Conservation (phyloP, 2,113 vertebrate genomes). For the Danionella cerebrum region DNA sequence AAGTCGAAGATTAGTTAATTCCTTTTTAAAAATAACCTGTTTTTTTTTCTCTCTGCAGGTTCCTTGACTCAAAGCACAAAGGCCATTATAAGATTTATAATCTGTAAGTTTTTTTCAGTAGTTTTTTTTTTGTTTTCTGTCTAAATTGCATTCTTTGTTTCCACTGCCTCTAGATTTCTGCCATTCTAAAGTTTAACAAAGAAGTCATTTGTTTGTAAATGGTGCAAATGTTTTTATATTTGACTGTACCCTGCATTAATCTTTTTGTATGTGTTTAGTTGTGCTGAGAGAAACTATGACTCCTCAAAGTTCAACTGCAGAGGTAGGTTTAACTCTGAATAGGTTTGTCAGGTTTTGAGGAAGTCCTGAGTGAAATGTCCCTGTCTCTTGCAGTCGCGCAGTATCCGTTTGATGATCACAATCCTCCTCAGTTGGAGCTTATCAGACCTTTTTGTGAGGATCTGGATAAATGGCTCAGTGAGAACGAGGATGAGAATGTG, state of each 20-base stretch:
- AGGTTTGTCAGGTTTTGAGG: not conserved
- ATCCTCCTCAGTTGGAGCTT: conserved; percentile 94
- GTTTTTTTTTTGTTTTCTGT: not conserved
- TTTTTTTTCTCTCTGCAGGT: conserved; percentile 64
- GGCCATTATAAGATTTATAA: conserved; percentile 99
- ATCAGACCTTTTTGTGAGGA: conserved; percentile 97
- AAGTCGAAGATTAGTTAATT: too few relatives aligned
- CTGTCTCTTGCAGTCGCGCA: conserved; percentile 78
- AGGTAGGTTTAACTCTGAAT: too few relatives aligned
- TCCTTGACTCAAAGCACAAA: conserved; percentile 98
- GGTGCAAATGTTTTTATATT: not conserved
- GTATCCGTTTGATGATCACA: conserved; percentile 97
- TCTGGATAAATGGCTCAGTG: conserved; percentile 92
- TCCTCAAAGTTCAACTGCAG: conserved; percentile 93
- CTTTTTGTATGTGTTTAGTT: conserved; percentile 65
- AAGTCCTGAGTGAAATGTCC: not conserved
- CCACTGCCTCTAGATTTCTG: too few relatives aligned
- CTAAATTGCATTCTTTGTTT: too few relatives aligned
- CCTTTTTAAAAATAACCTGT: not conserved
- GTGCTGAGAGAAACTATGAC: conserved; percentile 96
- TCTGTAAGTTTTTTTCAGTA: conserved; percentile 77
- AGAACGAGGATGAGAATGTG: conserved; percentile 93
- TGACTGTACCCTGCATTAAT: too few relatives aligned
- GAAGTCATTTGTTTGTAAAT: too few relatives aligned
- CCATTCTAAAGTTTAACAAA: too few relatives aligned